A percentile compares a stretch with the other conserved stretches of the same genome.
Conservation (phyloP, 2,113 vertebrate species). For the Bothrops jararaca region DNA sequence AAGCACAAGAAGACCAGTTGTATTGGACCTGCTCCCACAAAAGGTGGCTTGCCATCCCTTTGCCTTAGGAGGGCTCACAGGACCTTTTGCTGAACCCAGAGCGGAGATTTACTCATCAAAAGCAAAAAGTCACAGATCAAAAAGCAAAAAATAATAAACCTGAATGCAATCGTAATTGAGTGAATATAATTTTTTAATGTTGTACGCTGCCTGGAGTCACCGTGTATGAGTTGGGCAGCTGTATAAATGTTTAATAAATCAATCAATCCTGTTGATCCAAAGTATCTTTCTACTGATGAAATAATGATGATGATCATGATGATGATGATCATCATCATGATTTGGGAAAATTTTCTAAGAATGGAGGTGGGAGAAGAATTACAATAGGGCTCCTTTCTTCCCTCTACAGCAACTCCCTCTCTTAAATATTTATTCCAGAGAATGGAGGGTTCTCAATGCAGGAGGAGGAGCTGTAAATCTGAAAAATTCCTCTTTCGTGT, state of each 20-base stretch:
- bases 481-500: not conserved
- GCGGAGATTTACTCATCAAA: not conserved
- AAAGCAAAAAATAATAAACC: not conserved
- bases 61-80: not conserved
- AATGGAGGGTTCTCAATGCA: not conserved
- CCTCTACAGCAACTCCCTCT: not conserved
- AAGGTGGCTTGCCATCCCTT: not conserved
- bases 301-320: not conserved
- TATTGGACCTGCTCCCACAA: not conserved
- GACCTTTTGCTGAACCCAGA: not conserved
- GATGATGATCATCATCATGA: not conserved
- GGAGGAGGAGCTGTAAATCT: not conserved
- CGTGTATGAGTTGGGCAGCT: not conserved
- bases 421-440: not conserved
- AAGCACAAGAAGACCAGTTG: not conserved
- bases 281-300: not conserved
- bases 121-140: not conserved
- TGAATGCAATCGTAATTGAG: not conserved
- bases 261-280: not conserved
- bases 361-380: not conserved
- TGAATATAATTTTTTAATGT: not conserved
- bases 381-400: not conserved
- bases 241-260: not conserved
- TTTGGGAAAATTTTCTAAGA: not conserved
- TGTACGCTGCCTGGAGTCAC: not conserved